Conservation (phyloP, 2,888 invertebrate genomes). For the Conistra vaccinii region DNA sequence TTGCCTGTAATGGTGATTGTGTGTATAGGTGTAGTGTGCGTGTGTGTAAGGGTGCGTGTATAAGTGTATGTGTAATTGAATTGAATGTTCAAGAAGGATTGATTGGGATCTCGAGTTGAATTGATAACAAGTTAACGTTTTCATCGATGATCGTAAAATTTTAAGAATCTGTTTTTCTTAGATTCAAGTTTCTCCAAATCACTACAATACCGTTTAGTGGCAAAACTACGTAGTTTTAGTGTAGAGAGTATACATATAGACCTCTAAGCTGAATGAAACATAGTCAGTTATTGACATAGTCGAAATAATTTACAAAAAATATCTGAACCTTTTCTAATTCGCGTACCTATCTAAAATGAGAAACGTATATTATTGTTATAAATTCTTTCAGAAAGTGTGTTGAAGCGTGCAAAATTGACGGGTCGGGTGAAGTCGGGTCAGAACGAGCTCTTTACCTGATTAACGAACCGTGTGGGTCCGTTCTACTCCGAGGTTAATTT, state of each 20-base stretch:
- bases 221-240: too few species aligned
- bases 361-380: conserved; percentile 53
- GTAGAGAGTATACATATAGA: not conserved
- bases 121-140: not conserved
- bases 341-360: conserved; percentile 11
- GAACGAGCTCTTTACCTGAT: conserved; percentile 50
- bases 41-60: too few species aligned
- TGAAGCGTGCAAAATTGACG: conserved; percentile 71
- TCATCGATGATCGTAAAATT: not conserved
- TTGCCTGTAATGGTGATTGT: too few species aligned
- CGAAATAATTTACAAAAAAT: conserved; percentile 5
- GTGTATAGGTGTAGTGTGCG: too few species aligned
- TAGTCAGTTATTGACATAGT: not conserved
- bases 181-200: not conserved
- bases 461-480: conserved; percentile 52
- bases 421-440: conserved; percentile 48
- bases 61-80: too few species aligned
- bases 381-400: conserved; percentile 53
- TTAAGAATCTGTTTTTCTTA: not conserved
- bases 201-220: not conserved
- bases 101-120: too few species aligned
- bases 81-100: too few species aligned
- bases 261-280: not conserved
- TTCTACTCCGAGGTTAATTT: conserved; percentile 49
- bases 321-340: not conserved